These are phyloP conservation scores for Trichopria drosophilae DNA, from an alignment of 2,888 invertebrate genomes.

Conservation along the genomic window DNA sequence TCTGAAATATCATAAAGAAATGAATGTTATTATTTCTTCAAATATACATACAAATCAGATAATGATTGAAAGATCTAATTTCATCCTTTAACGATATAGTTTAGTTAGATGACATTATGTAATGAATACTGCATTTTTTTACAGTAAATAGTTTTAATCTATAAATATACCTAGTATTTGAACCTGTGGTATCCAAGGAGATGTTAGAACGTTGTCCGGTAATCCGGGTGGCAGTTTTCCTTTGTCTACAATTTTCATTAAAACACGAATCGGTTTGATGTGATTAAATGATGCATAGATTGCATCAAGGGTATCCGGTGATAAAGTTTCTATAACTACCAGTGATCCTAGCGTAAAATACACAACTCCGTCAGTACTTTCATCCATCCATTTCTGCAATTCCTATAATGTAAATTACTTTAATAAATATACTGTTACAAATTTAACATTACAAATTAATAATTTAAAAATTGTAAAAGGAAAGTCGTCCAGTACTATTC, in stretches of 20 bases:
- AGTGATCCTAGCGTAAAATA: slow-evolving; percentile 45
- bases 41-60: no score
- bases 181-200: slow-evolving; percentile 43
- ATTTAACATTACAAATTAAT: no score
- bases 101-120: no score
- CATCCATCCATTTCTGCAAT: slow-evolving; percentile 42
- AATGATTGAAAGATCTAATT: no score
- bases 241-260: slow-evolving; percentile 38
- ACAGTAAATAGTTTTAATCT: no score
- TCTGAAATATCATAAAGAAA: no score
- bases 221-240: slow-evolving; percentile 36
- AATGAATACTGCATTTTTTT: no score
- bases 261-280: slow-evolving; percentile 39
- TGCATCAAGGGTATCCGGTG: slow-evolving; percentile 34
- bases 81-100: no score
- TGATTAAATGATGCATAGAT: slow-evolving; percentile 39
- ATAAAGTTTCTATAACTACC: slow-evolving; percentile 39
- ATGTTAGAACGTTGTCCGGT: slow-evolving; percentile 38
- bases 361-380: slow-evolving; percentile 41
- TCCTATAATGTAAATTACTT: slow-evolving; percentile 31
- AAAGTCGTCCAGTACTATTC: no score
- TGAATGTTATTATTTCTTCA: no score
- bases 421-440: no score
- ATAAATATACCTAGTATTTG: slow-evolving; percentile 45
- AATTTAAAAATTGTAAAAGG: no score